A percentile compares a stretch with the other conserved stretches of the same genome.
phyloP scores from a whole-genome alignment of 2,113 vertebrate species.

The Macroglossus sobrinus region DNA sequence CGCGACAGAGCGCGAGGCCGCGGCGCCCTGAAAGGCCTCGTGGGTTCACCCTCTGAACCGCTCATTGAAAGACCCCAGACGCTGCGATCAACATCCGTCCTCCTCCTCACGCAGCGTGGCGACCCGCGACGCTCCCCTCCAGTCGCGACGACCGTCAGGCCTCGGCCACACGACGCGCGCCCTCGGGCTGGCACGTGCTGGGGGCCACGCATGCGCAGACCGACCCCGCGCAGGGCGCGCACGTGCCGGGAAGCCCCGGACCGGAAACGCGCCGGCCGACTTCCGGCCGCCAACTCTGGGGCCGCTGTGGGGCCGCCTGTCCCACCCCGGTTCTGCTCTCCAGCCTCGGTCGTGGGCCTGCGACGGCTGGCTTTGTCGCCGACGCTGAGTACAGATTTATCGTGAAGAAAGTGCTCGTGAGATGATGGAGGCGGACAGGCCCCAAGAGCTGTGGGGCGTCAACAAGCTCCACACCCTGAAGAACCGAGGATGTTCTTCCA shows the following conservation, averaged over 20 bases:
- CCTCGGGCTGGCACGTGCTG: too few relatives aligned
- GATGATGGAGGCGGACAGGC: neutral
- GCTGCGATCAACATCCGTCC: neutral
- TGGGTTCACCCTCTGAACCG: neutral
- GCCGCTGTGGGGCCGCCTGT: too few relatives aligned
- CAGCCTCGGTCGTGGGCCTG: too few relatives aligned
- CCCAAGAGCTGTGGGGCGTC: neutral
- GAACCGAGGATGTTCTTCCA: neutral
- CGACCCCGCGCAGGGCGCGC: fast-evolving
- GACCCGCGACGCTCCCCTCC: neutral
- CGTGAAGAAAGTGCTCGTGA: neutral
- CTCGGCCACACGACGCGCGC: too few relatives aligned
- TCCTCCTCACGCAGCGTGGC: neutral
- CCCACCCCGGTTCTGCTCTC: neutral
- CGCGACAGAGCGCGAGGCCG: neutral
- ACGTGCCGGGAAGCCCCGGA: neutral
- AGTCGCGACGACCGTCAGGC: too few relatives aligned
- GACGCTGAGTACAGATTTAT: neutral
- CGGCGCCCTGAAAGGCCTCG: neutral
- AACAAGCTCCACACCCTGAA: neutral
- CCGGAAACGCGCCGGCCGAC: neutral
- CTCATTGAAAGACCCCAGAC: too few relatives aligned
- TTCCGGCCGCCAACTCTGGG: neutral
- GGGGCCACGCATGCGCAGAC: too few relatives aligned
- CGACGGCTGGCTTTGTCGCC: neutral